Evolutionary conservation across 1,140 invertebrate species (phyloP), one percentile per base, ranked within the genome.

Genomic region (Drosophila azteca): DNA sequence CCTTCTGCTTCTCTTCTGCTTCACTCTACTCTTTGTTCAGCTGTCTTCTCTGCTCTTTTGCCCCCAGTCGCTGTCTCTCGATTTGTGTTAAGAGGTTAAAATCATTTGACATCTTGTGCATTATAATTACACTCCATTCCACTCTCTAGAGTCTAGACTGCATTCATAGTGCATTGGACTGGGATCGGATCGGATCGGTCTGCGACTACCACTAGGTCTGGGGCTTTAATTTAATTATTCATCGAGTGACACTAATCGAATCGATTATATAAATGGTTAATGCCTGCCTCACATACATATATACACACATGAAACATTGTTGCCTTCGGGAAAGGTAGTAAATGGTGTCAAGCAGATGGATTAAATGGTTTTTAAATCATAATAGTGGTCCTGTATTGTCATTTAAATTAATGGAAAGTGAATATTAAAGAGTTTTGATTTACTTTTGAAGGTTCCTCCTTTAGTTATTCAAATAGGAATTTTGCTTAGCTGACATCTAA

Each of bases 41-140:
- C 54, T 57, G 41, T 57, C 43, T 45, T 29, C 45, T 31, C 54
- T 57, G 41, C 43, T 57, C 54, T 57, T 46, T 41, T 43, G 35
- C 35, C 35, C 35, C 35, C 13, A 29, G 46, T 35, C 46, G 29
- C 46, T 62, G 15, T 55, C n/a, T 48, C 0, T 44, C 59, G 60
- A 73, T 87, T 67, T 57, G 73, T 70, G 73, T 61, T 51, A 85
- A 78, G 82, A 81, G 81, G 81, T 85, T 81, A 75, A 87, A 78
- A 52, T 62, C 65, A 82, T 78, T 87, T 85, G 74, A 85, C 82
- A 85, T 77, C 74, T 71, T 78, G 77, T 67, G 78, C 62, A 68
- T 71, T 75, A 65, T 69, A 85, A 85, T 84, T 87, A 77, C 62
- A 55, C 49, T 61, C 71, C 66, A 87, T 15, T 39, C 35, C 35